Percentiles rank a stretch among this genome's conserved stretches.
Evolutionary conservation across 2,797 vertebrate genomes (phyloP).

Genomic region (Chaetodon trifasciatus): DNA sequence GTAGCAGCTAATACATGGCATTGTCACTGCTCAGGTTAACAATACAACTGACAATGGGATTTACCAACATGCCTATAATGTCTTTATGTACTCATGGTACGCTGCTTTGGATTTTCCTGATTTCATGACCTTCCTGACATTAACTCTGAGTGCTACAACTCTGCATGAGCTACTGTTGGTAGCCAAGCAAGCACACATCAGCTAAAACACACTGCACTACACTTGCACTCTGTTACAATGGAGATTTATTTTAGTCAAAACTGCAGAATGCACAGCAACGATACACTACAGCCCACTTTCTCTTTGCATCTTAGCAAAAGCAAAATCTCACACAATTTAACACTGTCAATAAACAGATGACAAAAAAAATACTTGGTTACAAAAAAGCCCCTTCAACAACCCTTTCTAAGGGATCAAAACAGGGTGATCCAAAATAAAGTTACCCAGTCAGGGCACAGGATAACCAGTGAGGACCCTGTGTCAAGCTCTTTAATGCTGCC

Average conservation of each 20-base stretch:
- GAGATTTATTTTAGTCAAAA: background rate
- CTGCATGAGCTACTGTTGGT: background rate
- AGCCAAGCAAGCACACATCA: background rate
- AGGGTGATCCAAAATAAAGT: too few relatives aligned
- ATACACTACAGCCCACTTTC: background rate
- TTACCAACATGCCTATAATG: background rate
- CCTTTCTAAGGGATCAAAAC: too few relatives aligned
- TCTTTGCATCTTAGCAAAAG: constrained; percentile 7
- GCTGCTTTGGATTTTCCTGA: background rate
- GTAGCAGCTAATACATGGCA: background rate
- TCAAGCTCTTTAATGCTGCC: too few relatives aligned
- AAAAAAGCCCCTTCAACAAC: too few relatives aligned
- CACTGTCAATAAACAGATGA: too few relatives aligned
- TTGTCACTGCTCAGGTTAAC: background rate
- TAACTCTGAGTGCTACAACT: background rate
- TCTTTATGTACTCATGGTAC: background rate
- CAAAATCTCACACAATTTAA: too few relatives aligned
- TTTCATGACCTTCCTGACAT: background rate
- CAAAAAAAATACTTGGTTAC: too few relatives aligned
- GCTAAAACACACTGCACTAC: background rate
- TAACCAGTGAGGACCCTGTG: too few relatives aligned
- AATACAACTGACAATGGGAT: background rate
- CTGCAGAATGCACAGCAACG: background rate
- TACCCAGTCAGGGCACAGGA: too few relatives aligned
- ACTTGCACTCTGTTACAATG: background rate